Conservation (phyloP, 2,888 invertebrate species). For the Hipparchia sbordonii region DNA sequence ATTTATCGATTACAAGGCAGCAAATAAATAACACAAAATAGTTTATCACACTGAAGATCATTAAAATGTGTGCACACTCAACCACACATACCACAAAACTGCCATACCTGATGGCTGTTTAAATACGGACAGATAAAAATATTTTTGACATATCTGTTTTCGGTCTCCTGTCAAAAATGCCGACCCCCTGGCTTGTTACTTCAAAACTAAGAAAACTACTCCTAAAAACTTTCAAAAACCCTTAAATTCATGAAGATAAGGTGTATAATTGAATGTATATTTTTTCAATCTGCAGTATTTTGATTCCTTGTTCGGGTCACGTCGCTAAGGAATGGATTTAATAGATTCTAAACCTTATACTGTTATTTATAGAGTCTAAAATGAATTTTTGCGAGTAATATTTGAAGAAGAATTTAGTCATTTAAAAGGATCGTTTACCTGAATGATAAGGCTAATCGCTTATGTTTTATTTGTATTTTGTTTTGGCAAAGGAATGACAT, state of each 20-base stretch:
- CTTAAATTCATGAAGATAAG: conserved; percentile 23
- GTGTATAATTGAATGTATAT: conserved; percentile 32
- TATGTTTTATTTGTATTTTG: conserved; percentile 66
- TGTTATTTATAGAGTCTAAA: conserved; percentile 26
- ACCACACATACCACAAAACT: conserved; percentile 56
- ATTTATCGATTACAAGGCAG: no score
- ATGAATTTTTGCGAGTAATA: conserved; percentile 21
- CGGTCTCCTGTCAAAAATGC: conserved; percentile 63
- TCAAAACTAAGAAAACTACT: conserved; percentile 32
- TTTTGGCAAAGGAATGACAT: conserved; percentile 49
- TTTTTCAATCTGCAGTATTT: conserved; percentile 33
- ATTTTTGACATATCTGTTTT: conserved; percentile 69
- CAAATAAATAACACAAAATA: background rate
- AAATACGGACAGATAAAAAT: conserved; percentile 60
- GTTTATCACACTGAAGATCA: conserved; percentile 43
- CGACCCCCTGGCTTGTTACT: conserved; percentile 63
- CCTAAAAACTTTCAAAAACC: conserved; percentile 32
- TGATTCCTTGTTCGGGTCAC: conserved; percentile 39
- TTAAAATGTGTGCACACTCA: conserved; percentile 55
- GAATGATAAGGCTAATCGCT: conserved; percentile 74
- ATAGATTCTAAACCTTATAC: conserved; percentile 35
- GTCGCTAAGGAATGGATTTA: conserved; percentile 31
- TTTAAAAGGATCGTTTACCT: conserved; percentile 71
- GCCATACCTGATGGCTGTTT: conserved; percentile 59
- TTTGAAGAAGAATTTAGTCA: conserved; percentile 59